Evolutionary conservation across 2,797 vertebrate genomes (phyloP), one percentile per base, ranked within the genome.

Genomic region (Acanthiza pusilla): DNA sequence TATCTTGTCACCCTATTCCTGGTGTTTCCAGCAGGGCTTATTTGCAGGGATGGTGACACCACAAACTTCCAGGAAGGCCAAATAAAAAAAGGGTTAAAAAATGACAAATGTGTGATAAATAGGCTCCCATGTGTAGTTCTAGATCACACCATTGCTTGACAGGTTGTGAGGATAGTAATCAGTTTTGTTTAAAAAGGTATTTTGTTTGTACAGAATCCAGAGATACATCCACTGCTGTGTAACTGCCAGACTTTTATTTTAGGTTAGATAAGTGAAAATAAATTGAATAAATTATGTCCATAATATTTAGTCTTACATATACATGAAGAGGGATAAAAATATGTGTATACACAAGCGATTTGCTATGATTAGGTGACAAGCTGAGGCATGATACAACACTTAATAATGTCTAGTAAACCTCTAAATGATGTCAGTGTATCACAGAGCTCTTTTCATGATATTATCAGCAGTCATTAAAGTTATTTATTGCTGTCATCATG

Each of bases 401-500:
- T 91, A 94, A 92, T 92, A 93, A 95, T 54, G 75, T 70, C 75
- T 95, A 73, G 68, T 93, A 95, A 97, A 94, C 80, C 78, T 94
- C 88, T 96, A 94, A 97, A 71, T 91, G 87, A 96, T 97, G 91
- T 96, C 86, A 93, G 42, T 38, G 42, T 90, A 96, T 97, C 79
- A 96, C 90, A 87, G 75, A 94, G 43, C 26, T 82, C 88, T 91
- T 91, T 88, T 80, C 85, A 87, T 89, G 62, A 97, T 96, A 96
- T 91, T 97, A 97, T 92, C 95, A 92, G 91, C 71, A 95, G 94
- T 93, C 91, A 84, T 96, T 93, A 93, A 47, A 88, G 71, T 96
- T 97, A 97, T 97, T 98, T 97, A 97, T 97, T 97, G 94, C 97
- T 96, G 90, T 96, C 93, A 96, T 97, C 94, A 94, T 88, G 50